A percentile compares a stretch with the other conserved stretches of the same genome.
Conservation (phyloP, 2,113 vertebrate genomes). For the Dicerorhinus sumatrensis region DNA sequence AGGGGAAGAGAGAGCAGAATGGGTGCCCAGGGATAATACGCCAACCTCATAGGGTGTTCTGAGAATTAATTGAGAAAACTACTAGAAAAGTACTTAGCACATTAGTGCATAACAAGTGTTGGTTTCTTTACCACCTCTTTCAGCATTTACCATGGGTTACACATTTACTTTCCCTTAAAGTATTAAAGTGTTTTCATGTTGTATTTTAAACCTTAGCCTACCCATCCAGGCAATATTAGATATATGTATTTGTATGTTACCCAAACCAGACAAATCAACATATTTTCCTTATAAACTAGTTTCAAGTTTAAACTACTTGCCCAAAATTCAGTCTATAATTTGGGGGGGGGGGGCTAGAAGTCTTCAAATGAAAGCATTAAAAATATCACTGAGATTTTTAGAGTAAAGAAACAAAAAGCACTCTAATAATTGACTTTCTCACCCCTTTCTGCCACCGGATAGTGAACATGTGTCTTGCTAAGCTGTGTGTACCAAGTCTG, state of each 20-base stretch:
- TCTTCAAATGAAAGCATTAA: constrained; percentile 10
- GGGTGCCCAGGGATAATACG: background rate
- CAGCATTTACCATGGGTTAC: background rate
- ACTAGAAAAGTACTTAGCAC: background rate
- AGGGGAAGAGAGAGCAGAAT: background rate
- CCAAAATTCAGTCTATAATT: background rate
- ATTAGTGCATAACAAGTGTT: background rate
- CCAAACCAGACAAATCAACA: background rate
- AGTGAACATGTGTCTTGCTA: background rate
- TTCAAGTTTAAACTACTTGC: background rate
- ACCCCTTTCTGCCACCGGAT: background rate
- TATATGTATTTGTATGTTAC: background rate
- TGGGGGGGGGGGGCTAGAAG: accelerated
- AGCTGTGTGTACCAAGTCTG: background rate
- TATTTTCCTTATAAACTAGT: background rate
- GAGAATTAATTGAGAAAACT: background rate
- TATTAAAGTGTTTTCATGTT: background rate
- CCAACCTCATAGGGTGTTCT: background rate
- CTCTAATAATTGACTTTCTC: background rate
- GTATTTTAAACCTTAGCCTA: constrained; percentile 27
- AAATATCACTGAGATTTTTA: constrained; percentile 1
- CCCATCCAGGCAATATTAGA: background rate
- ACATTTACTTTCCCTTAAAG: background rate
- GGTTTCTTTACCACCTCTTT: background rate
- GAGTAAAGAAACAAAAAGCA: background rate